A percentile compares a stretch with the other conserved stretches of the same genome.
Evolutionary conservation across 2,797 vertebrate species (phyloP).

Genomic region (Harpagifer antarcticus): DNA sequence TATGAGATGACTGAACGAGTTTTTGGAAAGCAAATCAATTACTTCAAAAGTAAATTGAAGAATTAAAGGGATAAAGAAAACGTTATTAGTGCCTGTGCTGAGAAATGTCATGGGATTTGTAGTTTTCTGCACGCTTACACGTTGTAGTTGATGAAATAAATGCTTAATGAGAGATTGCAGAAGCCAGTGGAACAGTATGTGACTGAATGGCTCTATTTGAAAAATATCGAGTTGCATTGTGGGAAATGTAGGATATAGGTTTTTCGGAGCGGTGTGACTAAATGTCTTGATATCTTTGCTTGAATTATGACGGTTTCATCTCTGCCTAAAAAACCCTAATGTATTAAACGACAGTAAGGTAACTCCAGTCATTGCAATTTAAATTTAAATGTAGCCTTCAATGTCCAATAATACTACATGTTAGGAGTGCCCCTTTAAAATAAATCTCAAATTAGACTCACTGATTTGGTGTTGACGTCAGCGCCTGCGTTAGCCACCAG

Average conservation of each 20-base stretch:
- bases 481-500: conserved; percentile 82
- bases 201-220: not conserved
- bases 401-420: not conserved
- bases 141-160: too few relatives aligned
- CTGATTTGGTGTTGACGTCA: conserved; percentile 87
- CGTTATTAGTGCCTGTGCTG: too few relatives aligned
- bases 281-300: not conserved
- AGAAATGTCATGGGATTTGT: too few relatives aligned
- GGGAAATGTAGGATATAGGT: not conserved
- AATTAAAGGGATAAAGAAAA: too few relatives aligned
- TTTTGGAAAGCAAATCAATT: too few relatives aligned
- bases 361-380: too few relatives aligned
- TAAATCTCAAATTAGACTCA: conserved; percentile 64
- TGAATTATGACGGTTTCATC: too few relatives aligned
- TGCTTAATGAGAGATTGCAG: not conserved
- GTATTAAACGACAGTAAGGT: not conserved
- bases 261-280: not conserved
- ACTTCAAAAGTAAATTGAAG: too few relatives aligned
- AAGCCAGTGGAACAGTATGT: too few relatives aligned
- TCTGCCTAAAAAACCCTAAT: too few relatives aligned
- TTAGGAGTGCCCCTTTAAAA: conserved; percentile 4
- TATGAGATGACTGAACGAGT: not conserved
- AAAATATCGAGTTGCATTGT: conserved; percentile 8
- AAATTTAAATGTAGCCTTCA: not conserved
- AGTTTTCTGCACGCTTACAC: too few relatives aligned